Conservation (phyloP, 2,888 invertebrate genomes). For the Diachrysia chrysitis region DNA sequence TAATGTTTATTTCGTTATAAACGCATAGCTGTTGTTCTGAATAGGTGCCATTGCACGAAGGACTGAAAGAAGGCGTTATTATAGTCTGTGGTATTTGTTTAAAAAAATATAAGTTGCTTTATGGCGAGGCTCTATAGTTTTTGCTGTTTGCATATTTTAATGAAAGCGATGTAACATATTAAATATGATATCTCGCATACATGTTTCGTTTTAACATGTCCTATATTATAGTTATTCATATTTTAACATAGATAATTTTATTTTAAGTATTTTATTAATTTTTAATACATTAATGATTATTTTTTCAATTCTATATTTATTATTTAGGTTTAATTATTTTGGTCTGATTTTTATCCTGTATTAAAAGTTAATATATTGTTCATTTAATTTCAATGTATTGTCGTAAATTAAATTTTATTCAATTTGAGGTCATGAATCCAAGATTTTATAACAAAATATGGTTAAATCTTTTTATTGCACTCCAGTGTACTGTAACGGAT, state of each 20-base stretch:
- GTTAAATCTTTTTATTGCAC: constrained; percentile 39
- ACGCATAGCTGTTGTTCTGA: constrained; percentile 45
- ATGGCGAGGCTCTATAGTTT: constrained; percentile 41
- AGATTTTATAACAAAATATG: constrained; percentile 9
- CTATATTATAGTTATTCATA: constrained; percentile 28
- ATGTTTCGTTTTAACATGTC: constrained; percentile 43
- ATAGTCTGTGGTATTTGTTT: constrained; percentile 55
- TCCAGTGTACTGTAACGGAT: constrained; percentile 43
- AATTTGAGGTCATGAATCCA: constrained; percentile 33
- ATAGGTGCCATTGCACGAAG: constrained; percentile 56
- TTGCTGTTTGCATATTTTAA: constrained; percentile 46
- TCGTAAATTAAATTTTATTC: constrained; percentile 23
- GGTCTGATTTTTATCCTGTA: constrained; percentile 33
- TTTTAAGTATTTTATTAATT: constrained; percentile 42
- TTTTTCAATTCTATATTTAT: constrained; percentile 37
- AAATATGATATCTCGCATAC: constrained; percentile 50
- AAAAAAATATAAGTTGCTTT: constrained; percentile 42
- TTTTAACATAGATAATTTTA: constrained; percentile 35
- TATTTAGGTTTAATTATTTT: constrained; percentile 28
- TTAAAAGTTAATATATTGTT: constrained; percentile 11
- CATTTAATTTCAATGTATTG: constrained; percentile 22
- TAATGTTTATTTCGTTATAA: constrained; percentile 44
- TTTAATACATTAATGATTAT: constrained; percentile 18
- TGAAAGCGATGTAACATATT: constrained; percentile 48
- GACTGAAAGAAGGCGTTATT: constrained; percentile 48